Evolutionary conservation across 1,140 invertebrate genomes (phyloP).

Genomic region (Sesamia nonagrioides): DNA sequence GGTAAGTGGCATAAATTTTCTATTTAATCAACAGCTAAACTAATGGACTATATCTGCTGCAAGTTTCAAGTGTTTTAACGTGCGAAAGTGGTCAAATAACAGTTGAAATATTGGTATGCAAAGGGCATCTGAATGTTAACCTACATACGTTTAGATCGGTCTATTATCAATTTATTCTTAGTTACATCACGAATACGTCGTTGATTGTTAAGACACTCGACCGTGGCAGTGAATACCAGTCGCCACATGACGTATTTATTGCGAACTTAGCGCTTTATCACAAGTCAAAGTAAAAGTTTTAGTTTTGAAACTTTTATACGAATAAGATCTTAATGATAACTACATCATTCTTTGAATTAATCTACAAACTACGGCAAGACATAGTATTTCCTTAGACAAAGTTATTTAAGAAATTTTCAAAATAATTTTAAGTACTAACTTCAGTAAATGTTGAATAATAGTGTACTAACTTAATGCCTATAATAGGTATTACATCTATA

Average conservation of each 20-base stretch:
- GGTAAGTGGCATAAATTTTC: slow-evolving; percentile 84
- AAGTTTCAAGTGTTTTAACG: not conserved
- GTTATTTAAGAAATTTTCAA: too few species aligned
- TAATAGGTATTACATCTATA: too few species aligned
- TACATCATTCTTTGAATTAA: not conserved
- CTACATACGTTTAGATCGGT: slow-evolving; percentile 16
- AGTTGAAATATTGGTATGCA: slow-evolving; percentile 18
- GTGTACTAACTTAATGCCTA: too few species aligned
- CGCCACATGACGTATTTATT: not conserved
- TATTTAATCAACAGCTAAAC: not conserved
- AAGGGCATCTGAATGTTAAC: slow-evolving; percentile 41
- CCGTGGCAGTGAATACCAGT: slow-evolving; percentile 33
- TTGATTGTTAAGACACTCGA: slow-evolving; percentile 10
- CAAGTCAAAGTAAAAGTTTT: slow-evolving; percentile 1
- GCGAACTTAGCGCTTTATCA: not conserved
- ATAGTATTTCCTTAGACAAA: not conserved
- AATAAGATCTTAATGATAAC: not conserved
- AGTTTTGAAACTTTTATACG: not conserved
- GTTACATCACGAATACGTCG: slow-evolving; percentile 37
- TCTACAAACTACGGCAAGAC: not conserved
- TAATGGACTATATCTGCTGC: not conserved
- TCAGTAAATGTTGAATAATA: not conserved
- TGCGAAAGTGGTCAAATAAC: not conserved
- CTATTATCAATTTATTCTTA: slow-evolving; percentile 39
- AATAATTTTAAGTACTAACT: not conserved